phyloP scores from a whole-genome alignment of 2,113 vertebrate species.

The Lutjanus erythropterus region DNA sequence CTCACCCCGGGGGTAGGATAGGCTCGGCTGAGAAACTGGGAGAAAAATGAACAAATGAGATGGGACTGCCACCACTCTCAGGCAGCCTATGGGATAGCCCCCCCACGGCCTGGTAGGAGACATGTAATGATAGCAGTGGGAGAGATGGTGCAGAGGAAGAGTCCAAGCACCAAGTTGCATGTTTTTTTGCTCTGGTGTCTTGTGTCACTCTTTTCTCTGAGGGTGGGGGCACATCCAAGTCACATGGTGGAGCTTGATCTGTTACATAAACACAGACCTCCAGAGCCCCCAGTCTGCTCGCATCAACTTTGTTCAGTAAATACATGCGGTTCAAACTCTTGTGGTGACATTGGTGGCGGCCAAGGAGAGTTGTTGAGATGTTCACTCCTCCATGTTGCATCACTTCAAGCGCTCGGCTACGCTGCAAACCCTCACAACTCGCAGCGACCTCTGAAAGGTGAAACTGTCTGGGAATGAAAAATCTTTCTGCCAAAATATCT shows the following conservation, averaged over 20 bases:
- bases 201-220: constrained; percentile 78
- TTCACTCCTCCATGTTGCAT: constrained; percentile 57
- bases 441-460: constrained; percentile 60
- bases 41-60: constrained; percentile 83
- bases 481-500: not conserved
- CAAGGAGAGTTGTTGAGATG: constrained; percentile 76
- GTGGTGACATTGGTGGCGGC: constrained; percentile 73
- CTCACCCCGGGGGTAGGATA: constrained; percentile 74
- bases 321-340: constrained; percentile 63
- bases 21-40: constrained; percentile 71
- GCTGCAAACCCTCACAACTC: constrained; percentile 56
- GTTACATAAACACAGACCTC: constrained; percentile 83
- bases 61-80: constrained; percentile 83
- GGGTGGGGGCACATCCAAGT: constrained; percentile 64
- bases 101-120: constrained; percentile 52
- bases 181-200: constrained; percentile 75
- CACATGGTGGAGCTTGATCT: constrained; percentile 80
- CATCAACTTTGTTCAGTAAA: constrained; percentile 78
- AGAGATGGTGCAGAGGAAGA: constrained; percentile 62
- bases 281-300: constrained; percentile 74
- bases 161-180: constrained; percentile 65
- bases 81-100: constrained; percentile 76
- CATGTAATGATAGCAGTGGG: constrained; percentile 72
- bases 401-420: constrained; percentile 29
- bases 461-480: constrained; percentile 32